These are phyloP conservation scores for Drosophila quinaria DNA, from an alignment of 2,888 invertebrate species.

Conservation along the genomic window DNA sequence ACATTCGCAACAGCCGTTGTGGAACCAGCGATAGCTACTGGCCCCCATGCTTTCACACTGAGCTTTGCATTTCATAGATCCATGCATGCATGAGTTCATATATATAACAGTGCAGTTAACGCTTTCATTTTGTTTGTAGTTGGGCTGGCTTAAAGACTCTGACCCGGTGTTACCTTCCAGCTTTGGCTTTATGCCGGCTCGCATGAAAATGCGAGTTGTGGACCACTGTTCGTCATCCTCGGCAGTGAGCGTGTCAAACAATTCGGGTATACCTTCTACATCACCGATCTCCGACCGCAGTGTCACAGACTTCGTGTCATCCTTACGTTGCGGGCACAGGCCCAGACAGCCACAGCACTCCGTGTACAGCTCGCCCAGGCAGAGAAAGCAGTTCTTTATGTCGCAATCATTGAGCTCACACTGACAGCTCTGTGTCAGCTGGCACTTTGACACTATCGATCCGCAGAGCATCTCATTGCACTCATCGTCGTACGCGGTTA, in stretches of 20 bases:
- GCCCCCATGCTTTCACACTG: conserved; percentile 85
- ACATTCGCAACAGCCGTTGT: conserved; percentile 97
- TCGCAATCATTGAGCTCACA: conserved; percentile 94
- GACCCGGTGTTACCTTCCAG: conserved; percentile 35
- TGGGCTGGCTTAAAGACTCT: background rate
- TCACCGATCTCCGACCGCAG: no score
- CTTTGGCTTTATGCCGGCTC: conserved; percentile 60
- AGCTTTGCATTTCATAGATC: conserved; percentile 79
- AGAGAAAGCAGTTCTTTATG: conserved; percentile 94
- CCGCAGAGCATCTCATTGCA: conserved; percentile 88
- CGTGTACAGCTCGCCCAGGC: conserved; percentile 92
- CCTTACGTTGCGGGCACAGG: no score
- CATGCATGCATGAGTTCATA: conserved; percentile 80
- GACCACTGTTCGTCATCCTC: conserved; percentile 86
- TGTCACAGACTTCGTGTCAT: no score
- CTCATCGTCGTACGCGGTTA: conserved; percentile 57
- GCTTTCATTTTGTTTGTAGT: conserved; percentile 35
- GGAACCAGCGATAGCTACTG: conserved; percentile 93
- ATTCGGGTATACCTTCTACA: no score
- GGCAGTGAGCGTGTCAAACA: conserved; percentile 89
- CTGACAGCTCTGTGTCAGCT: conserved; percentile 97
- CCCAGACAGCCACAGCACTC: no score
- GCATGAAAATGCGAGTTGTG: conserved; percentile 78
- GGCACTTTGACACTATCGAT: conserved; percentile 97
- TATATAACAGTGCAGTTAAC: conserved; percentile 84